Base-by-base conservation (phyloP, 1,140 invertebrate species). In the Drosophila sturtevanti region DNA sequence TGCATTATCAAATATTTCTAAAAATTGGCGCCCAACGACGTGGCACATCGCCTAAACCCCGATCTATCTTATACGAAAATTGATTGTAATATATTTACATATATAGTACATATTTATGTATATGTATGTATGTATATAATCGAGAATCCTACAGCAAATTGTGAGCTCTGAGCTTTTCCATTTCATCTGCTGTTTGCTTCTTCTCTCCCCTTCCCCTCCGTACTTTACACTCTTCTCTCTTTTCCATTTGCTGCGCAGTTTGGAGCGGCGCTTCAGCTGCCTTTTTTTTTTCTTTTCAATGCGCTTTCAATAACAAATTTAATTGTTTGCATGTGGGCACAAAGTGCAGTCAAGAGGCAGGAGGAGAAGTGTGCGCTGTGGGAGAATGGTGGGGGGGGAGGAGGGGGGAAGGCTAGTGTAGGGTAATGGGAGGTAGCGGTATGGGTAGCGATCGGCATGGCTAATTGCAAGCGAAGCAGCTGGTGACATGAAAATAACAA, bases 271-370 rank as follows among this genome's bases (percentile, higher is more conserved):
- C n/a, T 48, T 48, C 41, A 54, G 68, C 62, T 58, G 61, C 18
- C 10, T 18, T 48, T 48, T 48, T 48, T 48, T 48, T 41, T 11
- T 14, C 16, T 38, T 68, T 62, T 66, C 58, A 63, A 66, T 77
- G 66, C 63, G 66, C 73, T 76, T 76, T 79, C 72, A 79, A 79
- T 79, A 79, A 72, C 72, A 79, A 76, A 76, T 63, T 79, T 76
- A 79, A 79, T 79, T 79, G 77, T 72, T 75, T 75, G 68, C 76
- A 63, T 63, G 72, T 73, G 74, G 38, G 74, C 37, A 44, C 77
- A 76, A 76, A 79, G 76, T 79, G 63, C 69, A 77, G 63, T 44
- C 11, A 14, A 52, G 61, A 16, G 22, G 5, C 3, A 48, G n/a
- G 18, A 48, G 31, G n/a, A 60, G 58, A 31, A 34, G 54, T 5